Percentiles rank a stretch among this genome's conserved stretches.
These are phyloP conservation scores for Ectropis grisescens DNA, from an alignment of 1,140 invertebrate species.

Conservation along the genomic window DNA sequence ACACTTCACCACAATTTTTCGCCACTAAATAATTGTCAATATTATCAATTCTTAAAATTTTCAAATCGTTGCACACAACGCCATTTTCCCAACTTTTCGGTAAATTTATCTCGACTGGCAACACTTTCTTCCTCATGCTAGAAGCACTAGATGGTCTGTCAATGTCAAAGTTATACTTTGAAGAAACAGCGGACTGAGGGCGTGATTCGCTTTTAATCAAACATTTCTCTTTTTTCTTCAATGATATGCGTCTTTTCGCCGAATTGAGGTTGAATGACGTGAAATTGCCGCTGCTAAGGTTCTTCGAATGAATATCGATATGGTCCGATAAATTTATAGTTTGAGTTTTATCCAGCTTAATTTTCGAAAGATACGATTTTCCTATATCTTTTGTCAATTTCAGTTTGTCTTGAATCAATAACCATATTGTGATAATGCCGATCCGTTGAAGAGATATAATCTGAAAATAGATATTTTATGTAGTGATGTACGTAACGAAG, in stretches of 20 bases:
- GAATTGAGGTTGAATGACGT: slow-evolving; percentile 37
- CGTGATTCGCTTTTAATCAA: slow-evolving; percentile 17
- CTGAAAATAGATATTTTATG: slow-evolving; percentile 34
- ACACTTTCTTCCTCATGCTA: slow-evolving; percentile 17
- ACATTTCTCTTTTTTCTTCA: slow-evolving; percentile 28
- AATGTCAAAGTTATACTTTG: slow-evolving; percentile 12
- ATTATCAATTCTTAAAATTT: slow-evolving; percentile 31
- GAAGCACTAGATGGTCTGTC: slow-evolving; percentile 42
- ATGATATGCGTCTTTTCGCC: slow-evolving; percentile 34
- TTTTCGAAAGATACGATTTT: slow-evolving; percentile 53
- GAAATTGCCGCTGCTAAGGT: slow-evolving; percentile 1
- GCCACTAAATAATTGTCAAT: slow-evolving; percentile 37
- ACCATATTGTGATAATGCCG: slow-evolving; percentile 52
- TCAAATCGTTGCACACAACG: slow-evolving; percentile 34
- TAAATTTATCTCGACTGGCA: slow-evolving; percentile 16
- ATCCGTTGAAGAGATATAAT: slow-evolving; percentile 40
- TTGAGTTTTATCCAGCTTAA: slow-evolving; percentile 43
- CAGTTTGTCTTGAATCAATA: slow-evolving; percentile 43
- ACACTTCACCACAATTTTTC: slow-evolving; percentile 40
- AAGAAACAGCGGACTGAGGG: slow-evolving; percentile 19
- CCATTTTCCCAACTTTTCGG: slow-evolving; percentile 25
- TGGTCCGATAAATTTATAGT: slow-evolving; percentile 29
- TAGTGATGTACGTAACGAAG: too few species aligned
- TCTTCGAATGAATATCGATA: slow-evolving; percentile 13
- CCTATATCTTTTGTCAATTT: slow-evolving; percentile 28